A percentile compares a stretch with the other conserved stretches of the same genome.
Conservation (phyloP, 2,113 vertebrate species). For the human region DNA sequence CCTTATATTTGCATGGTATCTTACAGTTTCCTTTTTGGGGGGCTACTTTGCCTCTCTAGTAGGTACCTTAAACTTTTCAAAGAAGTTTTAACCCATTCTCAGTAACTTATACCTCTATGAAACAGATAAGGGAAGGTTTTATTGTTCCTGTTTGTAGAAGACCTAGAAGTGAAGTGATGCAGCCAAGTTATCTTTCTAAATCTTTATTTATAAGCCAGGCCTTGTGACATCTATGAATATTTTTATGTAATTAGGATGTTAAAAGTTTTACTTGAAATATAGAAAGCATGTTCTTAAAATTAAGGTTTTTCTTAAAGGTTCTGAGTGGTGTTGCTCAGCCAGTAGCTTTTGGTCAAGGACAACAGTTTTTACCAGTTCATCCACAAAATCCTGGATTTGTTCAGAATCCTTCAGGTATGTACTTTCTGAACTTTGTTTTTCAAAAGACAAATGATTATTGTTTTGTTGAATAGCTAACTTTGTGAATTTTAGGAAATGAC, state of each 20-base stretch:
- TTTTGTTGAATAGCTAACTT: conserved; percentile 15
- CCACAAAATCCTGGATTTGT: conserved; percentile 88
- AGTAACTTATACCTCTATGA: not conserved
- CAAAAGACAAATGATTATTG: not conserved
- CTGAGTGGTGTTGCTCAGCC: conserved; percentile 80
- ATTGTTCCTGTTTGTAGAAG: conserved; percentile 29
- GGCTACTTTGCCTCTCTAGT: not conserved
- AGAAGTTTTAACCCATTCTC: not conserved
- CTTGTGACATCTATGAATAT: not conserved
- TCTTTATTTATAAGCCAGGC: conserved; percentile 6
- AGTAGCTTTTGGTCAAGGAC: conserved; percentile 86
- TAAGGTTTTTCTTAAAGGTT: conserved; percentile 80
- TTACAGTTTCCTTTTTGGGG: conserved; percentile 27
- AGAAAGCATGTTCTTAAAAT: conserved; percentile 56
- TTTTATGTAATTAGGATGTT: conserved; percentile 39
- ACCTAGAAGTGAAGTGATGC: conserved; percentile 12
- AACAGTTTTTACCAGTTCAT: conserved; percentile 88
- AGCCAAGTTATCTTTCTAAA: not conserved
- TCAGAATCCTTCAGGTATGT: conserved; percentile 89
- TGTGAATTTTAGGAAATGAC: not conserved
- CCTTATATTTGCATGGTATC: conserved; percentile 25
- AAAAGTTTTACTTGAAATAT: conserved; percentile 37
- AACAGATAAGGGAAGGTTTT: not conserved
- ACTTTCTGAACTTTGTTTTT: conserved; percentile 26
- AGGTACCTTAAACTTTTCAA: conserved; percentile 47